These are phyloP conservation scores for Peromyscus aztecus DNA, from an alignment of 2,797 vertebrate genomes.

Conservation along the genomic window DNA sequence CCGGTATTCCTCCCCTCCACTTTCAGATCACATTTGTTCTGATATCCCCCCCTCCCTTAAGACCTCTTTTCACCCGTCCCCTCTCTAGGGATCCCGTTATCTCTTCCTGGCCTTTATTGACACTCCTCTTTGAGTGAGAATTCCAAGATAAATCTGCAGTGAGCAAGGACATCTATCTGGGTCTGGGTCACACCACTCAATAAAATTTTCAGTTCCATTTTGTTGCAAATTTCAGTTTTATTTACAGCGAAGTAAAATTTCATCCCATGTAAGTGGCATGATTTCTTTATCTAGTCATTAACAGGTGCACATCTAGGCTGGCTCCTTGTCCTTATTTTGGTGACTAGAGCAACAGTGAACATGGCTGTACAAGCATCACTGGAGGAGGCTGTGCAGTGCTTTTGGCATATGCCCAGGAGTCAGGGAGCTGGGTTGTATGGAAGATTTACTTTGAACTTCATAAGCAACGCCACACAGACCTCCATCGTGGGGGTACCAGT, in stretches of 20 bases:
- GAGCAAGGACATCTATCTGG: neutral
- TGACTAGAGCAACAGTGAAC: no score
- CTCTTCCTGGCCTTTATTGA: neutral
- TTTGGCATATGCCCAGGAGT: neutral
- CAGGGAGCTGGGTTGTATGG: neutral
- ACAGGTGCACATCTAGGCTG: neutral
- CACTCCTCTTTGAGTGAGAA: neutral
- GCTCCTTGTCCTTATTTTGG: neutral
- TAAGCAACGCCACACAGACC: neutral
- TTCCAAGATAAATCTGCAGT: neutral
- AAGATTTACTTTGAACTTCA: neutral
- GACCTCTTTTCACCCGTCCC: neutral
- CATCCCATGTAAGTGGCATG: neutral
- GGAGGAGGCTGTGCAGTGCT: neutral
- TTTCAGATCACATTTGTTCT: neutral
- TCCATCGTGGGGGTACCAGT: neutral
- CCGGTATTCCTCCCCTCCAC: neutral
- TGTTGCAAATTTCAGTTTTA: neutral
- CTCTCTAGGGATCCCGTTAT: neutral
- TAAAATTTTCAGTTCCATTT: neutral
- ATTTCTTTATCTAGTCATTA: neutral
- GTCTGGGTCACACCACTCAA: neutral
- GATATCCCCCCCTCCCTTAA: neutral
- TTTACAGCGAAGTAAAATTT: neutral
- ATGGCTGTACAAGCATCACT: neutral